phyloP scores from a whole-genome alignment of 2,888 invertebrate species.

The Onchidella celtica region DNA sequence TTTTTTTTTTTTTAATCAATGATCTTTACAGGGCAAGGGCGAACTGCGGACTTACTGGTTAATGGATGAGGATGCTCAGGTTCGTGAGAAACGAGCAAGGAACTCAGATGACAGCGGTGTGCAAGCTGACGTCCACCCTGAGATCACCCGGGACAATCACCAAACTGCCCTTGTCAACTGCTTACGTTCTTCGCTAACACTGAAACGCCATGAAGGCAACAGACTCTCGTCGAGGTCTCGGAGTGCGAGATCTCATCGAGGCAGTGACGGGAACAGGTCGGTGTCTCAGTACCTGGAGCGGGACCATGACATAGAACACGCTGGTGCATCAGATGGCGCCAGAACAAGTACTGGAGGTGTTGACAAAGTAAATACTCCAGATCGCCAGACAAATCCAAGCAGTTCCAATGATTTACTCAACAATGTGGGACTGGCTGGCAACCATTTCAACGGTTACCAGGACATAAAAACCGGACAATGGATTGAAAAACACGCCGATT shows the following conservation, averaged over 20 bases:
- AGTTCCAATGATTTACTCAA: not conserved
- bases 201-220: not conserved
- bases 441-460: constrained; percentile 1
- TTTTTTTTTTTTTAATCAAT: not conserved
- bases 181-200: constrained; percentile 37
- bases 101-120: constrained; percentile 53
- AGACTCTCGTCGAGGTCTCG: not conserved
- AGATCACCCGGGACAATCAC: not conserved
- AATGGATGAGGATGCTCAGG: constrained; percentile 45
- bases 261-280: not conserved
- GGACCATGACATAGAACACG: not conserved
- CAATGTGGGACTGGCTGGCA: not conserved
- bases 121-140: constrained; percentile 37
- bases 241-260: not conserved
- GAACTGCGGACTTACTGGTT: constrained; percentile 78
- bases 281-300: not conserved
- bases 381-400: not conserved
- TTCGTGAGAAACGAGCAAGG: constrained; percentile 45
- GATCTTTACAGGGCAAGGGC: constrained; percentile 75
- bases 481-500: constrained; percentile 37
- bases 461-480: constrained; percentile 32
- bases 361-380: not conserved
- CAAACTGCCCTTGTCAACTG: constrained; percentile 37
- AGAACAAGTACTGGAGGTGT: not conserved
- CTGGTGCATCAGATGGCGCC: not conserved